phyloP scores from a whole-genome alignment of 1,140 invertebrate species.

The Caenorhabditis remanei region DNA sequence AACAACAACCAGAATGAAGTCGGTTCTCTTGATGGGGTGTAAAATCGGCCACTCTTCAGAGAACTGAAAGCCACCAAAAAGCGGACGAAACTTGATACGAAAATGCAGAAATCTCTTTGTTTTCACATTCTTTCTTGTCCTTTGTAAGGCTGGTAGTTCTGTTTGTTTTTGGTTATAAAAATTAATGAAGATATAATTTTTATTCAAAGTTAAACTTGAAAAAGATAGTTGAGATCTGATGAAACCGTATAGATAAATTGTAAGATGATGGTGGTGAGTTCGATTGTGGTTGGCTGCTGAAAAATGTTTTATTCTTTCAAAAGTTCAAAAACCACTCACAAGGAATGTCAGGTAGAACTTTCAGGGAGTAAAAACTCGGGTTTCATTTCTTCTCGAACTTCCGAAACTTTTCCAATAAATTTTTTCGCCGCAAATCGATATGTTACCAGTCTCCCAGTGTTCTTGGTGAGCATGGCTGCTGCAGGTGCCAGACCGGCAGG shows the following conservation, averaged over 20 bases:
- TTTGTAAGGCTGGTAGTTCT: background rate
- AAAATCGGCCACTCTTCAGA: constrained; percentile 14
- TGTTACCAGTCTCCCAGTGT: background rate
- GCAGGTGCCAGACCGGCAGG: background rate
- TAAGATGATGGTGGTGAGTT: too few relatives aligned
- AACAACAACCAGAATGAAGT: background rate
- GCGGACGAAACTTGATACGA: constrained; percentile 23
- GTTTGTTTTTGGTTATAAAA: background rate
- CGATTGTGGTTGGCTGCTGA: too few relatives aligned
- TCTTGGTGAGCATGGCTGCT: background rate
- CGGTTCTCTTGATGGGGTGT: background rate
- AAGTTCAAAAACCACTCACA: too few relatives aligned
- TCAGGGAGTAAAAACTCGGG: too few relatives aligned
- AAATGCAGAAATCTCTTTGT: constrained; percentile 46
- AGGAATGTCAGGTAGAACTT: too few relatives aligned
- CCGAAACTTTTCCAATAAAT: background rate
- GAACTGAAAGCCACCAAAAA: too few relatives aligned
- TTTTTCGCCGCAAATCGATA: background rate
- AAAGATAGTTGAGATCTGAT: too few relatives aligned
- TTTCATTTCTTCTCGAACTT: background rate
- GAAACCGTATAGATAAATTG: too few relatives aligned
- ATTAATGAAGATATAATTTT: background rate
- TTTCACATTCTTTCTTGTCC: background rate
- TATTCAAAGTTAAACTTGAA: too few relatives aligned
- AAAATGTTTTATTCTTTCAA: too few relatives aligned